phyloP scores from a whole-genome alignment of 1,140 invertebrate species.

The Camponotus vicinus region DNA sequence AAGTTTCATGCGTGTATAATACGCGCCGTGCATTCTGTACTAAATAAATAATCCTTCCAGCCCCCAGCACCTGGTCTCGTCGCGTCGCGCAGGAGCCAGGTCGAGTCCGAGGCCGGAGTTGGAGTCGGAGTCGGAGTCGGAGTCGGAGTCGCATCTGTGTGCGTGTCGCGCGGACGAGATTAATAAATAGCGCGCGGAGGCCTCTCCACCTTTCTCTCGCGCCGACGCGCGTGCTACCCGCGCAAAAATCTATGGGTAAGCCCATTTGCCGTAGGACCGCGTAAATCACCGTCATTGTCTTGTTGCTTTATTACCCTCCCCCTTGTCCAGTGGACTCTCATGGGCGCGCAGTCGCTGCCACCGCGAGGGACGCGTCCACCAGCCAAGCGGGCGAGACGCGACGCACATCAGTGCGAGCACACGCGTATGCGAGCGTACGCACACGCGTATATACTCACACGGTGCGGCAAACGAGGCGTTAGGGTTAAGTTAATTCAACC shows the following conservation, averaged over 20 bases:
- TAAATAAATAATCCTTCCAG: slow-evolving; percentile 75
- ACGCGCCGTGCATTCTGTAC: slow-evolving; percentile 57
- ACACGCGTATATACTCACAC: neutral
- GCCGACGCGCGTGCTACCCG: slow-evolving; percentile 70
- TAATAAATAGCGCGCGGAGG: slow-evolving; percentile 75
- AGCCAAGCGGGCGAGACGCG: neutral
- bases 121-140: slow-evolving; percentile 5
- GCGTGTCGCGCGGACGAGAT: slow-evolving; percentile 71
- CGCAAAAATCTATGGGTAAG: slow-evolving; percentile 74
- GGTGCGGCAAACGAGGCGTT: slow-evolving; percentile 64
- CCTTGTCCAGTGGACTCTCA: slow-evolving; percentile 45
- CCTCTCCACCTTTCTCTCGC: slow-evolving; percentile 49
- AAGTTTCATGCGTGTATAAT: neutral
- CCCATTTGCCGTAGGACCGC: slow-evolving; percentile 78
- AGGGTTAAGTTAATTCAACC: slow-evolving; percentile 67
- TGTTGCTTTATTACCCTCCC: slow-evolving; percentile 75
- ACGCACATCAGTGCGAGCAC: neutral
- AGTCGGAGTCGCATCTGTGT: slow-evolving; percentile 66
- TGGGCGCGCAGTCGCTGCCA: slow-evolving; percentile 29
- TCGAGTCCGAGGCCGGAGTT: neutral
- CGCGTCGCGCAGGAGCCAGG: slow-evolving; percentile 64
- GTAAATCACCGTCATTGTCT: slow-evolving; percentile 79
- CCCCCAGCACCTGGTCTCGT: slow-evolving; percentile 71
- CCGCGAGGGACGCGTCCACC: slow-evolving; percentile 47
- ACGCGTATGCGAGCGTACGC: neutral